Percentiles rank a stretch among this genome's conserved stretches.
phyloP scores from a whole-genome alignment of 2,797 vertebrate species.

The Fringilla coelebs region DNA sequence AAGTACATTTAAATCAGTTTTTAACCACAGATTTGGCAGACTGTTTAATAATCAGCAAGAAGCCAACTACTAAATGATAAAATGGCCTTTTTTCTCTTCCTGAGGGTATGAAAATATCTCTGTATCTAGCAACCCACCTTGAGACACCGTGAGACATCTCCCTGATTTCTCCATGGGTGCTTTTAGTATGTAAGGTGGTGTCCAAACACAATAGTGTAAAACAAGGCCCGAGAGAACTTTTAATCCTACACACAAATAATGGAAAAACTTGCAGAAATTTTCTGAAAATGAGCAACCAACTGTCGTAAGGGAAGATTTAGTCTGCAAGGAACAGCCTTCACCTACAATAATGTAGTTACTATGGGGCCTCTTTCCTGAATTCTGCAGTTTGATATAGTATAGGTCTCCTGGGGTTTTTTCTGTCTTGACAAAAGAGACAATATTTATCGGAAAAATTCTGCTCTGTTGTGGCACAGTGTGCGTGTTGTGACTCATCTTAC shows the following conservation, averaged over 20 bases:
- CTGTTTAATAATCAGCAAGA: not conserved
- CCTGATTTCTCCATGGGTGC: not conserved
- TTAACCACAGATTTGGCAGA: not conserved
- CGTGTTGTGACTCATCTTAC: not conserved
- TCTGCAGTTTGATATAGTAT: not conserved
- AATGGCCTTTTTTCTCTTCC: not conserved
- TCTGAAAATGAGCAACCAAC: not conserved
- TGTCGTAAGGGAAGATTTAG: not conserved
- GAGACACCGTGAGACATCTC: not conserved
- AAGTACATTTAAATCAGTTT: not conserved
- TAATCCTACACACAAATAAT: not conserved
- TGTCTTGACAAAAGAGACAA: not conserved
- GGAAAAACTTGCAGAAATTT: not conserved
- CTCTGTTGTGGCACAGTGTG: not conserved
- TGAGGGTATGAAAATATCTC: not conserved
- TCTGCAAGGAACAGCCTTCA: not conserved
- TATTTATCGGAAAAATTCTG: slow-evolving; percentile 11
- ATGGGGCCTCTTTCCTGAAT: not conserved
- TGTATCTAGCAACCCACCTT: not conserved
- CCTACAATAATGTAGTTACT: not conserved
- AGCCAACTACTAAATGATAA: not conserved
- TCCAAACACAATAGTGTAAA: not conserved
- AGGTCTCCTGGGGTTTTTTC: not conserved
- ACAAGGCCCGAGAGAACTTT: not conserved
- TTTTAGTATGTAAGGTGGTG: not conserved